Base-by-base conservation (phyloP, 2,888 invertebrate genomes). In the Phanerotoma sp. region DNA sequence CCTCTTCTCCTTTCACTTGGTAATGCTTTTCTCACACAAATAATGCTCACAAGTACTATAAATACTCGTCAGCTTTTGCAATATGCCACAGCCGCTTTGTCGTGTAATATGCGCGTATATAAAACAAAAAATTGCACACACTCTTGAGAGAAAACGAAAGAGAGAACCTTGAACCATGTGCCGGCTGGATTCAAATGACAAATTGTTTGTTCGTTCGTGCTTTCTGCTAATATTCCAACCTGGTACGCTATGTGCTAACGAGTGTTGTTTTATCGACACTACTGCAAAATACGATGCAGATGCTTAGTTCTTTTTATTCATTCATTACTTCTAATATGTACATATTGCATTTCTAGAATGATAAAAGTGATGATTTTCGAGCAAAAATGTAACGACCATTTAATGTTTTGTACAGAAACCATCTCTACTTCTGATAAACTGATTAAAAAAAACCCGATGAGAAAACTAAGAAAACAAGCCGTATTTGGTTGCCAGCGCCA, bases 21-120 rank as follows among this genome's bases (percentile, higher is more conserved):
- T 41, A 32, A 44, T 42, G 44, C 61, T 61, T 54, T 55, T 58
- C 57, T 64, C 65, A 69, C 69, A 69, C 71, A 68, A 71, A 71
- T 71, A 71, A 71, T 70, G 70, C 67, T 65, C 65, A 44, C 64
- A 63, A 71, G 70, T 68, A 69, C 68, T 69, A 71, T 71, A 70
- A 71, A 71, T 71, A 70, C 70, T 71, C 69, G 66, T 60, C 68
- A 64, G 66, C 68, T 66, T 61, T 66, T 63, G 71, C 71, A 71
- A 71, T 71, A 71, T 70, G 71, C 64, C 60, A 54, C 56, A 55
- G 57, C 60, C 61, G 50, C 59, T 57, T 51, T 47, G 49, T 49
- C 50, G 47, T 50, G 55, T 41, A 58, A 58, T 62, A 62, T 60
- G 53, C 58, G 46, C 46, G 49, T 55, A 32, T 44, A 48, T 40